Base-by-base conservation (phyloP, 2,888 invertebrate species). In the Leptogaster cylindrica region DNA sequence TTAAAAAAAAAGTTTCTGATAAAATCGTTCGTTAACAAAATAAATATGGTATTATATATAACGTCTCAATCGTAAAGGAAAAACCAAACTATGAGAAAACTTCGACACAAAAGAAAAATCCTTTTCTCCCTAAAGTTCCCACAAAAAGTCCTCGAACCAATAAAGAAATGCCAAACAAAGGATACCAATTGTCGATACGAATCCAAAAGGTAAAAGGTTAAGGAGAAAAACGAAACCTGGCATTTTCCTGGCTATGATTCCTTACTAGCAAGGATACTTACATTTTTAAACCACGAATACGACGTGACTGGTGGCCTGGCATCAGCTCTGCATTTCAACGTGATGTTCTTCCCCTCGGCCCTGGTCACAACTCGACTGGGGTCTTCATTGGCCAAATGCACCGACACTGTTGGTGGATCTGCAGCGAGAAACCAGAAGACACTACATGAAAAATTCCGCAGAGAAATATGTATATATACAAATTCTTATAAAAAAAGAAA, bases 241-340 rank as follows among this genome's bases (percentile, higher is more conserved):
- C 16, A 63, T 16, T n/a, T 63, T 14, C 12, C 18, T 14, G 2
- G 14, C 20, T 27, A 28, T 41, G 18, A 25, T 23, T 14, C 7
- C 10, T 31, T n/a, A 7, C 18, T 16, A 8, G 4, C 16, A 8
- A 2, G 14, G 27, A 23, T 64, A 86, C 88, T 88, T 84, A 93
- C 93, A 83, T 91, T 88, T 78, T 89, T 91, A 77, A 89, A 91
- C 87, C 93, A 93, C 58, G 87, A 86, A 78, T 89, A 90, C 75
- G 86, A 88, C 72, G 85, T 86, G 8, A 91, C 88, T 44, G 87
- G 85, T 8, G 93, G 93, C 70, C 89, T 88, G 44, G 93, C 90
- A 72, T 89, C 87, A 23, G 91, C 89, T 71, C 90, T 88, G 77
- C 93, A 94, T 64, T 88, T 85, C 64, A 93, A 84, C 74, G 88